phyloP scores from a whole-genome alignment of 2,113 vertebrate genomes.

The Spea multiplicata region DNA sequence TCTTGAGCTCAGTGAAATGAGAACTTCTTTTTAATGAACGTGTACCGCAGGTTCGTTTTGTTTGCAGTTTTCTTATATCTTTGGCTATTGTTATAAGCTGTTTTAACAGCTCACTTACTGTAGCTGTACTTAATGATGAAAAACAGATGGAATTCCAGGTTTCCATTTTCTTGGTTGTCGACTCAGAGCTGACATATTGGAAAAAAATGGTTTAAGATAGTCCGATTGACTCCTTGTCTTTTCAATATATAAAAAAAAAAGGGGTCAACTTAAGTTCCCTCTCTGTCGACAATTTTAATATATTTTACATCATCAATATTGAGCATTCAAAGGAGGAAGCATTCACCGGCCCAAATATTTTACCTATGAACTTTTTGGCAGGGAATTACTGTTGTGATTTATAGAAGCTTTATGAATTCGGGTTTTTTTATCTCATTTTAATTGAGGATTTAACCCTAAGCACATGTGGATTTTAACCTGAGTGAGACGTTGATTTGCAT shows the following conservation, averaged over 20 bases:
- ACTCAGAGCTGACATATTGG: background rate
- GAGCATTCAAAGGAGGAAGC: background rate
- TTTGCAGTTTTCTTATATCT: background rate
- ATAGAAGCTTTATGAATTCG: constrained; percentile 5
- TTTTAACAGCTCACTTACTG: background rate
- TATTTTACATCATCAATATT: constrained; percentile 14
- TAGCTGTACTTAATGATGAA: background rate
- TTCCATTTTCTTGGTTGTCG: constrained; percentile 5
- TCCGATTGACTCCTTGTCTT: constrained; percentile 2
- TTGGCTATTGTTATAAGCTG: constrained; percentile 8
- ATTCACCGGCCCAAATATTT: background rate
- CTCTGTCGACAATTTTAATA: constrained; percentile 5
- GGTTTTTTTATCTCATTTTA: constrained; percentile 20
- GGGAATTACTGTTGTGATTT: background rate
- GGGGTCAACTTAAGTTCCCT: constrained; percentile 12
- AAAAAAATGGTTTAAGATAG: constrained; percentile 3
- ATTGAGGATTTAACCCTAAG: background rate
- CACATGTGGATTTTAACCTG: constrained; percentile 13
- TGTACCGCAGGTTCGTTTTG: background rate
- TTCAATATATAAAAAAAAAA: background rate
- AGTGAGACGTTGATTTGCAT: constrained; percentile 12
- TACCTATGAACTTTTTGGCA: background rate
- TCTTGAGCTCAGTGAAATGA: constrained; percentile 23
- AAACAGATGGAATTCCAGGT: constrained; percentile 32
- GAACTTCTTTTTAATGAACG: constrained; percentile 7